Evolutionary conservation across 2,888 invertebrate species (phyloP), one percentile per base, ranked within the genome.

Genomic region (Drosophila recens): DNA sequence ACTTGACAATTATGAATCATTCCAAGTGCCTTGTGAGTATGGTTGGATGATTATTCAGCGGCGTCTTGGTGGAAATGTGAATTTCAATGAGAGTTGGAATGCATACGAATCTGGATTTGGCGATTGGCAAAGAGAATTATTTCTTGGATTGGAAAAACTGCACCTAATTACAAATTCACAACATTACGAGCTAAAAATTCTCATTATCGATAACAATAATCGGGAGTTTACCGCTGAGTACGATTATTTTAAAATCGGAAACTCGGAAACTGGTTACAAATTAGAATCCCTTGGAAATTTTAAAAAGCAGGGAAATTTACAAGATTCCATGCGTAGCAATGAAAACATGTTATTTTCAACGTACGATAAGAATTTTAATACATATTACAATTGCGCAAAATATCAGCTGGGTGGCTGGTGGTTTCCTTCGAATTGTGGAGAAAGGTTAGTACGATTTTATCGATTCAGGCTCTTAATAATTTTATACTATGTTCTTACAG

Each of bases 141-240:
- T 75, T 2, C 1, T 75, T 15, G 74, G 74, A n/a, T 20, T 75
- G 10, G 13, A 63, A 13, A 51, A 46, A 0, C n/a, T 74, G 0
- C 11, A 62, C 30, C 34, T 9, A 1, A 15, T 75, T 2, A 69
- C 74, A 11, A 11, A n/a, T 6, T 33, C 38, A 2, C 6, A 20
- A 10, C 43, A 1, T 0, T 5, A 58, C 13, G n/a, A 63, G 30
- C 20, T 70, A 43, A 2, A 4, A 11, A 27, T 74, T 46, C 1
- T 2, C 0, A 1, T 23, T 0, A 27, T 0, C 15, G 6, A 36
- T 13, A 0, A 0, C 0, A 1, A 5, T 11, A 11, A 40, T 15
- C 0, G 0, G 0, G 8, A 0, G 1, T 0, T 1, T 8, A 1
- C 0, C 10, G 53, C n/a, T 0, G 1, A 1, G 1, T 73, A 59